Evolutionary conservation across 35 echinoderm and acorn worm genomes (phyloP), one percentile per base, ranked within the genome.

Genomic region (Apostichopus parvimensis): DNA sequence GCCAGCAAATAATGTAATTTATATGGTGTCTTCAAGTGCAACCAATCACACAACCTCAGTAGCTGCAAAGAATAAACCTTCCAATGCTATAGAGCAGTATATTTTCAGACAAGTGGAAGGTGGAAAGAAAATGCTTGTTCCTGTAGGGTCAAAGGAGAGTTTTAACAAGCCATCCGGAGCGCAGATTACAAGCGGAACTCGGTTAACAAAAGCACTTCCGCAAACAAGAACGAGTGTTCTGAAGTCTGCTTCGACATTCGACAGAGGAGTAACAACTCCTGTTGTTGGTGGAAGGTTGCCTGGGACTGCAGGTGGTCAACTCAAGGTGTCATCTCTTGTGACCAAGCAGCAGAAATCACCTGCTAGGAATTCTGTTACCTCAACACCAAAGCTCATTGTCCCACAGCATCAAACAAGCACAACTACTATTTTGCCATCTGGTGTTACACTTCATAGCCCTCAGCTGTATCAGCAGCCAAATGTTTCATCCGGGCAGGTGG

Each of bases 81-180:
- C 14, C 1, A 84, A 52, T 34, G 61, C 8, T 54, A 88, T 88
- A 72, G 86, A 88, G 14, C 86, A 88, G 86, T 88, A 88, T 52
- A 64, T 88, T 21, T 88, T 88, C 52, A 88, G 86, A 72, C 8
- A 28, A 54, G 68, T 22, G 14, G 12, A 15, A 9, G 61, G 14
- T 88, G 86, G 86, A 26, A 68, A 73, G 24, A 71, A 54, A 88
- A 14, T 88, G 57, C 86, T 88, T 72, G 62, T 88, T 73, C 86
- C 86, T 7, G 0, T 72, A 45, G 55, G 79, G 14, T n/a, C 79
- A 11, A 24, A 24, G n/a, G 79, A 82, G 23, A 12, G 58, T 61
- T 8, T 61, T 2, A 88, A 45, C 45, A 88, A 68, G 72, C 4
- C 61, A 24, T 1, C 62, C 5, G 13, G 21, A 21, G 4, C 11